Conservation (phyloP, 2,797 vertebrate genomes). For the Lithobates pipiens region DNA sequence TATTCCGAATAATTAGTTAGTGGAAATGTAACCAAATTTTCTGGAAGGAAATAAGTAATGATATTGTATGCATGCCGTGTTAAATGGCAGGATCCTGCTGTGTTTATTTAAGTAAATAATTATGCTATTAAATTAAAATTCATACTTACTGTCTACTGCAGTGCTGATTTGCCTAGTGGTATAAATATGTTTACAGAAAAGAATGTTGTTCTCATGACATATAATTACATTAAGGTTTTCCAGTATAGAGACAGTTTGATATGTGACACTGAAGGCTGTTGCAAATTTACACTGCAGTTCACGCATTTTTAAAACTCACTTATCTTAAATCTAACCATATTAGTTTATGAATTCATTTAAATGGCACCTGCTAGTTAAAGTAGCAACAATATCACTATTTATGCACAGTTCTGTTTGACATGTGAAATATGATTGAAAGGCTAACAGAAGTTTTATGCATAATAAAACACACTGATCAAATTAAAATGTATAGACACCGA, state of each 20-base stretch:
- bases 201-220: background rate
- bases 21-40: background rate
- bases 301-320: too few relatives aligned
- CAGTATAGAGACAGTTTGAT: background rate
- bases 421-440: too few relatives aligned
- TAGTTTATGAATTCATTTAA: too few relatives aligned
- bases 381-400: too few relatives aligned
- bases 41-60: background rate
- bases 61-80: background rate
- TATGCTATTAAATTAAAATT: background rate
- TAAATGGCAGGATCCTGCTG: background rate
- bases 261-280: background rate
- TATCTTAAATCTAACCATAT: too few relatives aligned
- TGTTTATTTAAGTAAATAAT: constrained; percentile 3
- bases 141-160: background rate
- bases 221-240: background rate
- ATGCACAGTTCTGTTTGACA: too few relatives aligned
- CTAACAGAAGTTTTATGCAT: too few relatives aligned
- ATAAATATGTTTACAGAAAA: background rate
- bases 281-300: too few relatives aligned
- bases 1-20: background rate
- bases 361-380: too few relatives aligned
- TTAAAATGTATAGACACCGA: too few relatives aligned
- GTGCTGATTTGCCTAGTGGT: background rate
- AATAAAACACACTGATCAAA: too few relatives aligned